phyloP scores from a whole-genome alignment of 1,140 invertebrate species.

The Dendrolimus kikuchii region DNA sequence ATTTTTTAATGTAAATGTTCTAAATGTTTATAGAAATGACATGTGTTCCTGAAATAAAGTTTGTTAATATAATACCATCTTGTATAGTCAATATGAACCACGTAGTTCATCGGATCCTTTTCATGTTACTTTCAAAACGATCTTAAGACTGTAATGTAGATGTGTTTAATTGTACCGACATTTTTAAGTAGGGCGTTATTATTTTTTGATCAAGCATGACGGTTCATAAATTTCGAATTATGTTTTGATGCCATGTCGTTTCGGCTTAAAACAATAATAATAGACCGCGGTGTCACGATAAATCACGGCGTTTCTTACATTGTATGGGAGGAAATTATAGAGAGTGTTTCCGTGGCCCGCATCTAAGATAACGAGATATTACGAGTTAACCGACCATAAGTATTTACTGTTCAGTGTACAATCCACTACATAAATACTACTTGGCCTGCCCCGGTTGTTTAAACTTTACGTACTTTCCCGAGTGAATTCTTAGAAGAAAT shows the following conservation, averaged over 20 bases:
- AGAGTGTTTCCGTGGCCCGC: constrained; percentile 46
- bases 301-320: constrained; percentile 32
- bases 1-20: too few species aligned
- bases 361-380: constrained; percentile 34
- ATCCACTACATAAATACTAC: neutral
- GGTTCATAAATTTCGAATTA: too few species aligned
- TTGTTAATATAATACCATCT: too few species aligned
- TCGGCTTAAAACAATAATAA: constrained; percentile 7
- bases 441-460: neutral
- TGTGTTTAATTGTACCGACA: constrained; percentile 1
- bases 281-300: constrained; percentile 33
- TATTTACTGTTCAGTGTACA: constrained; percentile 5
- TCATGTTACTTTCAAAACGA: too few species aligned
- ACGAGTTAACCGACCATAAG: constrained; percentile 15
- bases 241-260: neutral
- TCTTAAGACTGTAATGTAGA: too few species aligned
- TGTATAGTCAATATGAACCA: too few species aligned
- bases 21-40: too few species aligned
- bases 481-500: too few species aligned
- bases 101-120: too few species aligned
- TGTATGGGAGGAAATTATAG: constrained; percentile 45
- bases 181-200: constrained; percentile 1
- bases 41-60: too few species aligned
- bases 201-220: neutral
- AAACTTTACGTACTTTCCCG: too few species aligned